phyloP scores from a whole-genome alignment of 2,888 invertebrate genomes.

The Luperina testacea region DNA sequence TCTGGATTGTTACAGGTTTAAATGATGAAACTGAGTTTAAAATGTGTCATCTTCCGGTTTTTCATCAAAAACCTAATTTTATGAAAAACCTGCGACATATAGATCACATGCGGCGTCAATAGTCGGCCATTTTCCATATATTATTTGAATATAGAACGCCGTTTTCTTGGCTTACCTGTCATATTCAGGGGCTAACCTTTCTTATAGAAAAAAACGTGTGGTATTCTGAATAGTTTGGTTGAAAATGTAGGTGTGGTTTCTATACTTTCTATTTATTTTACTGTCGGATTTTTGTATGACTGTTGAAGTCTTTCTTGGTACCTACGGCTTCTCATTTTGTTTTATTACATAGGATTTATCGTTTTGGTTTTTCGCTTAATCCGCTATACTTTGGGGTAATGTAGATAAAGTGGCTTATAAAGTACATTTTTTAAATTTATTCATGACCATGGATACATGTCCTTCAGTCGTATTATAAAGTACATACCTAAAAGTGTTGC shows the following conservation, averaged over 20 bases:
- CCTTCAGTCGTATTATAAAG: no score
- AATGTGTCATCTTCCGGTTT: no score
- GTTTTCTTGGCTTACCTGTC: slow-evolving; percentile 48
- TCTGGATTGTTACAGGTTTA: no score
- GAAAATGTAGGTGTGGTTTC: slow-evolving; percentile 5
- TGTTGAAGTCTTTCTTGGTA: neutral
- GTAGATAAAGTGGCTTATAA: neutral
- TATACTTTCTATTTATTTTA: neutral
- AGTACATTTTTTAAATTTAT: no score
- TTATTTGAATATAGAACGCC: slow-evolving; percentile 33
- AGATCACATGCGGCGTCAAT: slow-evolving; percentile 11
- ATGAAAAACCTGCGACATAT: no score
- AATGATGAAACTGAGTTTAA: no score
- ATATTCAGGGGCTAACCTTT: slow-evolving; percentile 22
- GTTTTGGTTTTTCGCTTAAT: neutral
- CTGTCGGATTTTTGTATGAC: neutral
- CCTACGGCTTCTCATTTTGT: neutral
- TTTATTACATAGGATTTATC: neutral
- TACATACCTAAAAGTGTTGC: neutral
- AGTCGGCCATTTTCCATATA: slow-evolving; percentile 23
- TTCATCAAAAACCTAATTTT: no score
- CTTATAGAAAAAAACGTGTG: slow-evolving; percentile 3
- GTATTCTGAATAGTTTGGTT: neutral
- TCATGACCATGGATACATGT: no score
- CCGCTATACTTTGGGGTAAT: neutral